Evolutionary conservation across 2,888 invertebrate species (phyloP).

Genomic region (Tolmerus cingulatus): DNA sequence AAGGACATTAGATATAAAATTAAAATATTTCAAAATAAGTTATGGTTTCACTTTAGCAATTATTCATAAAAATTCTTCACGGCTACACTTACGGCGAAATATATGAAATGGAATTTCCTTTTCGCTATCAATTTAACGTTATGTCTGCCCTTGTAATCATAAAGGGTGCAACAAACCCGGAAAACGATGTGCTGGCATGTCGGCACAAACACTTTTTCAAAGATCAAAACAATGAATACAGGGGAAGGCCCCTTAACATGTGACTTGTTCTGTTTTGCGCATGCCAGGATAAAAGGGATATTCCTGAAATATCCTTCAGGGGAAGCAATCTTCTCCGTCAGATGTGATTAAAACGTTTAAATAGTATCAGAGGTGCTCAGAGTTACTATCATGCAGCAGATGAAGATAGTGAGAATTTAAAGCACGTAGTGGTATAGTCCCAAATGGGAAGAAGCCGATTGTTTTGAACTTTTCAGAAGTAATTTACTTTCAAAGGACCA

Average conservation of each 20-base stretch:
- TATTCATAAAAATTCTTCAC: background rate
- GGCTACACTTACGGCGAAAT: background rate
- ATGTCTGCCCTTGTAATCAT: constrained; percentile 35
- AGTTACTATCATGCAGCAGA: background rate
- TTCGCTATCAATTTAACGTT: background rate
- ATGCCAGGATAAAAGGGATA: background rate
- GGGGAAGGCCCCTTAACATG: constrained; percentile 7
- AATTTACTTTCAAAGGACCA: background rate
- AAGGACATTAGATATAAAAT: too few species aligned
- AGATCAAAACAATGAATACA: background rate
- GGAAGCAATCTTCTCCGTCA: background rate
- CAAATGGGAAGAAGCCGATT: background rate
- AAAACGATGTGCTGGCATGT: constrained; percentile 43
- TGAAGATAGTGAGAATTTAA: background rate
- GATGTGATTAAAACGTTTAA: background rate
- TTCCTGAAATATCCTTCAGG: background rate
- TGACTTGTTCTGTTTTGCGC: background rate
- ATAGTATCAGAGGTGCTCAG: background rate
- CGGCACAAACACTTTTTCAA: constrained; percentile 32
- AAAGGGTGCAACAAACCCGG: constrained; percentile 41
- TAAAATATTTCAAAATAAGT: too few species aligned
- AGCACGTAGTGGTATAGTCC: background rate
- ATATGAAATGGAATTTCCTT: background rate
- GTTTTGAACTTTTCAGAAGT: constrained; percentile 17
- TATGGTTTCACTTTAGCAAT: background rate